Base-by-base conservation (phyloP, 2,797 vertebrate genomes). In the Pangasius krempfi region DNA sequence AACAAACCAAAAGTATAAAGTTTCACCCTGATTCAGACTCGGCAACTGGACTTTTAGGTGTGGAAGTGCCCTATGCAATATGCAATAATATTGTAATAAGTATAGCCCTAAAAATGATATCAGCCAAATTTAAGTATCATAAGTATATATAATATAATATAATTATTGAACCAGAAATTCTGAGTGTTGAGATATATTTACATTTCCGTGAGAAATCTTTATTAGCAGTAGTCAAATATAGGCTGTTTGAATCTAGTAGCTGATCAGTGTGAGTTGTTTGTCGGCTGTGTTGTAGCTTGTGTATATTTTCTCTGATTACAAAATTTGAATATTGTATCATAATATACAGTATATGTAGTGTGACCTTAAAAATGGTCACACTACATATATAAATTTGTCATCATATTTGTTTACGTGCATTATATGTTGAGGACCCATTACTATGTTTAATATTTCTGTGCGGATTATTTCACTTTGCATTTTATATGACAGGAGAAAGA, bases 401-500 rank as follows among this genome's bases (percentile, higher is more conserved):
- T 27, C 20, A 62, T 27, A 27, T 27, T 62, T 30, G 64, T 33
- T 68, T 33, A 68, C 33, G 27, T 33, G 5, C n/a, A 7, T 68
- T 33, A 33, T 56, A 56, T 56, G 16, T 56, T 16, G 16, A 56
- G 60, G 22, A 10, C 22, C 58, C 33, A 7, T 16, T 20, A 18
- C 30, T 37, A 6, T 62, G 68, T 70, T 70, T 70, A 37, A 20
- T 70, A 20, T 18, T 75, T 47, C 72, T 27, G 5, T n/a, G 25
- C 10, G 0, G 50, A 22, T 58, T 13, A 8, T 68, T 84, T 54
- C 37, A n/a, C 54, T 88, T 88, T 78, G 25, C 20, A 33, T 73
- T 85, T 88, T 25, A 78, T 58, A 8, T 79, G 68, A 78, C 56
- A 6, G 30, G 68, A 50, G 85, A 90, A 92, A 90, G 76, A 60